phyloP scores from a whole-genome alignment of 2,113 vertebrate genomes.

The Cheirogaleus medius region DNA sequence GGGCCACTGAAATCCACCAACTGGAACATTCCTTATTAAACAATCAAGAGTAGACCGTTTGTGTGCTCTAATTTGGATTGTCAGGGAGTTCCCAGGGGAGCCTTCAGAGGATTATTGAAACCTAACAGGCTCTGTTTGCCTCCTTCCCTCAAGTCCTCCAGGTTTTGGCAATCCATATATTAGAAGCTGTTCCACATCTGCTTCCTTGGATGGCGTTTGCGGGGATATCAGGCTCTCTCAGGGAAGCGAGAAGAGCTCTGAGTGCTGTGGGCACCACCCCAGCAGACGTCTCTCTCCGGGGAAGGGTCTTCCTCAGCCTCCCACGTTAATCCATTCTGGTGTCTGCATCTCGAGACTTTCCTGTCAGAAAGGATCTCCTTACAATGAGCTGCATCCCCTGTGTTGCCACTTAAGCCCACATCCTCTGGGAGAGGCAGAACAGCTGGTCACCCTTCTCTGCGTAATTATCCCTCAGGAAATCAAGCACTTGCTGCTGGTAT shows the following conservation, averaged over 20 bases:
- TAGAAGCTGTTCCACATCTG: neutral
- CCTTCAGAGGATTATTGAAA: neutral
- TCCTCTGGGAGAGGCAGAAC: neutral
- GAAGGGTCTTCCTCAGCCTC: neutral
- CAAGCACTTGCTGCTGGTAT: neutral
- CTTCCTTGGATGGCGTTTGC: neutral
- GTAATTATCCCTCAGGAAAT: neutral
- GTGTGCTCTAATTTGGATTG: neutral
- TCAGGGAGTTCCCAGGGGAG: neutral
- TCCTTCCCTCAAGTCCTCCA: neutral
- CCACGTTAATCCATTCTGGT: neutral
- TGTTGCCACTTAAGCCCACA: neutral
- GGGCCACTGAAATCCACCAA: neutral
- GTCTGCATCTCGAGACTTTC: neutral
- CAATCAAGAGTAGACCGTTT: neutral
- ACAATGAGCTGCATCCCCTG: neutral
- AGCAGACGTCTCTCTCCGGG: neutral
- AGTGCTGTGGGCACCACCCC: neutral
- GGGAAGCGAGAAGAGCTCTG: neutral
- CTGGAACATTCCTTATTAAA: neutral
- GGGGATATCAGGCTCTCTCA: neutral
- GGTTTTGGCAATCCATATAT: neutral
- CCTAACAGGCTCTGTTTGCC: neutral
- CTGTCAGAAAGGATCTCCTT: neutral
- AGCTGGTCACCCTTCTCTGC: conserved; percentile 1